A percentile compares a stretch with the other conserved stretches of the same genome.
Evolutionary conservation across 2,113 vertebrate species (phyloP).

Genomic region (Perognathus longimembris): DNA sequence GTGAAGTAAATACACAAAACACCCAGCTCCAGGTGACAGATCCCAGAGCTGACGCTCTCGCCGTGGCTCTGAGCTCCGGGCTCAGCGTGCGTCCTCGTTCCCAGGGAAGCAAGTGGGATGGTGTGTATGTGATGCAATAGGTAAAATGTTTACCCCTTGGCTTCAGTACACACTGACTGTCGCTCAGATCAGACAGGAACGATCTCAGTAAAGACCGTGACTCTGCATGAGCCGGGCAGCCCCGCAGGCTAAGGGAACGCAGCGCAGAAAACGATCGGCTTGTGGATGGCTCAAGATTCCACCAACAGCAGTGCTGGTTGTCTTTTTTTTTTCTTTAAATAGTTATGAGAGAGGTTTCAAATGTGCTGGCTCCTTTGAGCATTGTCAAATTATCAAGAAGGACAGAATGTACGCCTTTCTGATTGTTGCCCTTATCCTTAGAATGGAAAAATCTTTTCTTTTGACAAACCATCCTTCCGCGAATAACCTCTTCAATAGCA

Average conservation of each 20-base stretch:
- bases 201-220: neutral
- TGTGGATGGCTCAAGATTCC: neutral
- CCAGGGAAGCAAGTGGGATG: neutral
- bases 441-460: slow-evolving; percentile 66
- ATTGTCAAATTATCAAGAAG: slow-evolving; percentile 60
- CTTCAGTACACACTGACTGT: slow-evolving; percentile 21
- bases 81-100: neutral
- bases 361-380: slow-evolving; percentile 41
- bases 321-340: neutral
- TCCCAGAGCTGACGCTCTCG: slow-evolving; percentile 63
- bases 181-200: neutral
- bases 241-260: neutral
- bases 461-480: slow-evolving; percentile 71
- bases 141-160: slow-evolving; percentile 48
- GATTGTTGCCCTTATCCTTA: slow-evolving; percentile 62
- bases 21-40: slow-evolving; percentile 52
- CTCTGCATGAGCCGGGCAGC: neutral
- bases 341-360: slow-evolving; percentile 53
- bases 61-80: slow-evolving; percentile 33
- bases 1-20: slow-evolving; percentile 2
- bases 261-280: neutral
- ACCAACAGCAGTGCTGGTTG: neutral
- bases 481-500: slow-evolving; percentile 78
- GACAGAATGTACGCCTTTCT: slow-evolving; percentile 52
- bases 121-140: slow-evolving; percentile 48